phyloP scores from a whole-genome alignment of 2,888 invertebrate genomes.

The Plutella xylostella region DNA sequence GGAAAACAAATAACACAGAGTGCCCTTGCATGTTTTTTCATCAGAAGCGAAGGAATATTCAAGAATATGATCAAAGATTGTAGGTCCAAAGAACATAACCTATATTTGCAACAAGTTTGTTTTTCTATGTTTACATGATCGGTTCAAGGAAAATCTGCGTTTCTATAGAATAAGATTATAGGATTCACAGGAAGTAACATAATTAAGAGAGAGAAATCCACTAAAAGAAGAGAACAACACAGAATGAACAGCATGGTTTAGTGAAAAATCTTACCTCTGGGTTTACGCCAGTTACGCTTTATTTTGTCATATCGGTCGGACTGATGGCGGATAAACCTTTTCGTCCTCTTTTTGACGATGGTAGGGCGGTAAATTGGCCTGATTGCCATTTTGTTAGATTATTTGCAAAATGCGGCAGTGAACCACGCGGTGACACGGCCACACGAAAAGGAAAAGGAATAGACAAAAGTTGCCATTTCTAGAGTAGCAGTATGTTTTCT shows the following conservation, averaged over 20 bases:
- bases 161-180: too few species aligned
- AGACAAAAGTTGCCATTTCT: conserved; percentile 49
- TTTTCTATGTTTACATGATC: not conserved
- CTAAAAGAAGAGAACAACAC: not conserved
- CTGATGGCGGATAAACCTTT: conserved; percentile 98
- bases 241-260: conserved; percentile 7
- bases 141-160: not conserved
- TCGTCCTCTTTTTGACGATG: conserved; percentile 97
- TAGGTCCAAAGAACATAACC: conserved; percentile 1
- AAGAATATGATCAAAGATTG: not conserved
- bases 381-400: conserved; percentile 82
- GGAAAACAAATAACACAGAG: conserved; percentile 56
- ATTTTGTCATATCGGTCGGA: conserved; percentile 97
- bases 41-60: not conserved
- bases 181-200: too few species aligned
- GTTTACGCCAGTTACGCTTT: conserved; percentile 98
- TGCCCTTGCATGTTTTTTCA: conserved; percentile 54
- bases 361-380: conserved; percentile 89
- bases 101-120: not conserved
- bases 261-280: conserved; percentile 76
- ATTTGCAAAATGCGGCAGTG: conserved; percentile 47
- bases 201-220: too few species aligned
- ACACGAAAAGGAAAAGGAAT: conserved; percentile 63
- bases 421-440: conserved; percentile 70
- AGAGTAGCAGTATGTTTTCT: conserved; percentile 41